These are phyloP conservation scores for Neodiprion lecontei DNA, from an alignment of 1,140 invertebrate genomes.

Conservation along the genomic window DNA sequence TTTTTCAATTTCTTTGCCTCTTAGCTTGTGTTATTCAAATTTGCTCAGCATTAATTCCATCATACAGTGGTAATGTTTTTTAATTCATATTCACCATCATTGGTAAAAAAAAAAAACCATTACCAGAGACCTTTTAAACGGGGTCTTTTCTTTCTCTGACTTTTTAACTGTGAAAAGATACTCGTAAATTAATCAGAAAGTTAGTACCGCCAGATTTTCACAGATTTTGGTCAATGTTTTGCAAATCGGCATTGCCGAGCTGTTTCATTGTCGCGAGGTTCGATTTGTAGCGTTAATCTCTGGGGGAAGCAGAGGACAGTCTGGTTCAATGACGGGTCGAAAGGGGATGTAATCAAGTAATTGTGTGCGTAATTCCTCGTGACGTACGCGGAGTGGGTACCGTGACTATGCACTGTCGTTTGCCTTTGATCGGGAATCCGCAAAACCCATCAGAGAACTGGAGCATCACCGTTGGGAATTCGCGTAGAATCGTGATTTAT, in stretches of 20 bases:
- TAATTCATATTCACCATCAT: too few species aligned
- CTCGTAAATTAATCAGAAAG: too few species aligned
- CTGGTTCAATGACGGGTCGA: background rate
- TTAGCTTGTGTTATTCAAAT: too few species aligned
- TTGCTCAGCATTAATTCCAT: too few species aligned
- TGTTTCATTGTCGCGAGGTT: background rate
- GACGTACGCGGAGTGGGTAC: background rate
- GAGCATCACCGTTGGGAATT: background rate
- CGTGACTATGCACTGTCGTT: background rate
- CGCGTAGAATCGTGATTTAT: background rate
- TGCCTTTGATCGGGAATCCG: background rate
- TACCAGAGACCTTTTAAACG: too few species aligned
- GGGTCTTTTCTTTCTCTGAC: too few species aligned
- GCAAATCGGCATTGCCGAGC: background rate
- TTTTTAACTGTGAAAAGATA: too few species aligned
- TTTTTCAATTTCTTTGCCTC: too few species aligned
- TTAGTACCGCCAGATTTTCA: too few species aligned
- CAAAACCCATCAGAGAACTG: background rate
- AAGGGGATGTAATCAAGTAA: background rate
- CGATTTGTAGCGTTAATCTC: background rate
- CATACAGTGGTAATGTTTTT: too few species aligned
- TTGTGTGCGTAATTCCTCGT: background rate
- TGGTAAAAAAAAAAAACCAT: too few species aligned
- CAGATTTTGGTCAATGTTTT: background rate
- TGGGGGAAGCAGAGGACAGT: background rate